Conservation (phyloP, 2,888 invertebrate species). For the Gortyna flavago region DNA sequence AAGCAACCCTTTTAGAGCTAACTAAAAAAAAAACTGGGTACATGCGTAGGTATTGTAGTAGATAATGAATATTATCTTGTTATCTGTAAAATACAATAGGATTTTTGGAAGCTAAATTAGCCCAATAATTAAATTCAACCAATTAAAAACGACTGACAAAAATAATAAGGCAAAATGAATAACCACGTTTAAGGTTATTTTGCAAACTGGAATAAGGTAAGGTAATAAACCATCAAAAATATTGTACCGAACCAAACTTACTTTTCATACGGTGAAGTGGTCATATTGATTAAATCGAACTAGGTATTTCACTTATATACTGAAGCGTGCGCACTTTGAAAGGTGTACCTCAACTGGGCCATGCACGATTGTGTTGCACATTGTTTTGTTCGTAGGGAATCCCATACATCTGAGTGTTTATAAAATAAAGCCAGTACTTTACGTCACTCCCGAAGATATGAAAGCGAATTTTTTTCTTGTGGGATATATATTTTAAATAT, state of each 20-base stretch:
- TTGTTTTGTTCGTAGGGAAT: conserved; percentile 23
- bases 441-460: conserved; percentile 19
- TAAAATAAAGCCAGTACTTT: conserved; percentile 4
- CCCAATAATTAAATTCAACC: not conserved
- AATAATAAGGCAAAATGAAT: not conserved
- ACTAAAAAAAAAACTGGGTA: not conserved
- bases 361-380: not conserved
- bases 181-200: not conserved
- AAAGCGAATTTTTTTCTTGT: conserved; percentile 17
- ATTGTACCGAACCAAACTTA: conserved; percentile 35
- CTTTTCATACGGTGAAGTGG: conserved; percentile 53
- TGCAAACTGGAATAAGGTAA: not conserved
- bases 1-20: not conserved
- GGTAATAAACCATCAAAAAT: not conserved
- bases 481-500: not conserved
- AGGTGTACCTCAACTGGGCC: conserved; percentile 14
- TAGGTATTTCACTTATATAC: conserved; percentile 1
- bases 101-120: not conserved
- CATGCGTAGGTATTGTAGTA: not conserved
- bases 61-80: not conserved
- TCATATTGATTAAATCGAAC: conserved; percentile 24
- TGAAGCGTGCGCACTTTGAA: conserved; percentile 9
- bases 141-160: not conserved
- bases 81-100: not conserved
- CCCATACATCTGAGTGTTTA: conserved; percentile 36